Base-by-base conservation (phyloP, 2,113 vertebrate species). In the Aleadryas rufinucha region DNA sequence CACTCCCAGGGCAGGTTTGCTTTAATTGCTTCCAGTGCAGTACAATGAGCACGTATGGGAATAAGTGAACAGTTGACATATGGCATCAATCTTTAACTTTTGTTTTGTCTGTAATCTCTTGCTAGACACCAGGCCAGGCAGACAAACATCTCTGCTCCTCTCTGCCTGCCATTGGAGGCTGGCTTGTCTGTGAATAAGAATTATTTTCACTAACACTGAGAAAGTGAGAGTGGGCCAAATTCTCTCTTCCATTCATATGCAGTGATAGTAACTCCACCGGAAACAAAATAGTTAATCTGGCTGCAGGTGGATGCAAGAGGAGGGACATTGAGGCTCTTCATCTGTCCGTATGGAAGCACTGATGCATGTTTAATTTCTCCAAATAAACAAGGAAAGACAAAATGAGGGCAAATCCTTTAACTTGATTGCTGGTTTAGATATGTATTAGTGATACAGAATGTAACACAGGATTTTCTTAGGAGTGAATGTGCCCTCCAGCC, bases 1-100 rank as follows among this genome's bases (percentile, higher is more conserved):
- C 80, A 37, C 80, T 92, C 93, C 93, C 90, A 92, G 45, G 68
- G 42, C 69, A 87, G n/a, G 39, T 84, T 87, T 77, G 52, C 31
- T 96, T 68, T 71, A 56, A 41, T 84, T 60, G 37, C 27, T 95
- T 90, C 79, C 54, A 72, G 52, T 7, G 54, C 30, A 56, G 31
- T 52, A 60, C 53, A 84, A 60, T n/a, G 74, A 53, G 19, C 22
- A 45, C 0, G 2, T 17, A 44, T 0, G 0, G 66, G 52, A 92
- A 63, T 75, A 89, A 91, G 41, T 41, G 56, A 95, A 33, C 33
- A 71, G 31, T 87, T 84, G 47, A 47, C 1, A 1, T 70, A 76
- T 71, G 79, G 49, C 68, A 86, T 68, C 41, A 66, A 11, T 56
- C 68, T 87, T 50, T 60, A 69, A 60, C 31, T 56, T 35, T 57